Conservation (phyloP, 2,888 invertebrate genomes). For the Acutogordius australiensis region DNA sequence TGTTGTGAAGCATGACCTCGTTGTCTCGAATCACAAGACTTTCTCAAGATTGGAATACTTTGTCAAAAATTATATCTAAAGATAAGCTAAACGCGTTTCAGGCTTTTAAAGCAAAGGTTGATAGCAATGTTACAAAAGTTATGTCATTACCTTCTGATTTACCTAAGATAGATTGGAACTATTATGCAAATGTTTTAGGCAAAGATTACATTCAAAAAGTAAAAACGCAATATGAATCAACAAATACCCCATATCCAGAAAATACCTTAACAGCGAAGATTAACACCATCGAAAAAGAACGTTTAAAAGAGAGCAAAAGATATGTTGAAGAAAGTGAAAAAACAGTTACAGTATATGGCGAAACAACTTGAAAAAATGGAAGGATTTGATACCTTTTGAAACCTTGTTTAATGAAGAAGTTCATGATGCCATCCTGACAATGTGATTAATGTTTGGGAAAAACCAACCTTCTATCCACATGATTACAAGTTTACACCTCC, state of each 20-base stretch:
- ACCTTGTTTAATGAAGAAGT: neutral
- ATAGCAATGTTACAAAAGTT: conserved; percentile 5
- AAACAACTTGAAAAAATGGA: no score
- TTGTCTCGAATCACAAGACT: neutral
- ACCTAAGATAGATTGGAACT: conserved; percentile 10
- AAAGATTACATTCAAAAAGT: neutral
- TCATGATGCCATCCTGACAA: neutral
- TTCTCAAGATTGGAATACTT: neutral
- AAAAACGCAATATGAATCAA: no score
- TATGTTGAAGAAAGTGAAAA: no score
- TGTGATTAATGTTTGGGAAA: neutral
- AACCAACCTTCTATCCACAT: neutral
- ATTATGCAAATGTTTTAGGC: neutral
- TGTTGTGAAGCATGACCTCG: no score
- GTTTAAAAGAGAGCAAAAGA: no score
- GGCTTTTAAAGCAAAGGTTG: neutral
- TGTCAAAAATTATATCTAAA: neutral
- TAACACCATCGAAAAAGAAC: no score
- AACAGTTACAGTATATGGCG: no score
- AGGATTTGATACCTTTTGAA: neutral
- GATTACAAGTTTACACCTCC: neutral
- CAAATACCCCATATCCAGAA: no score
- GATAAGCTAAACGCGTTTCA: neutral
- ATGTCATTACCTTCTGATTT: conserved; percentile 2
- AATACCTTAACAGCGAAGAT: no score